A percentile compares a stretch with the other conserved stretches of the same genome.
Conservation (phyloP, 2,113 vertebrate genomes). For the Sapayoa aenigma region DNA sequence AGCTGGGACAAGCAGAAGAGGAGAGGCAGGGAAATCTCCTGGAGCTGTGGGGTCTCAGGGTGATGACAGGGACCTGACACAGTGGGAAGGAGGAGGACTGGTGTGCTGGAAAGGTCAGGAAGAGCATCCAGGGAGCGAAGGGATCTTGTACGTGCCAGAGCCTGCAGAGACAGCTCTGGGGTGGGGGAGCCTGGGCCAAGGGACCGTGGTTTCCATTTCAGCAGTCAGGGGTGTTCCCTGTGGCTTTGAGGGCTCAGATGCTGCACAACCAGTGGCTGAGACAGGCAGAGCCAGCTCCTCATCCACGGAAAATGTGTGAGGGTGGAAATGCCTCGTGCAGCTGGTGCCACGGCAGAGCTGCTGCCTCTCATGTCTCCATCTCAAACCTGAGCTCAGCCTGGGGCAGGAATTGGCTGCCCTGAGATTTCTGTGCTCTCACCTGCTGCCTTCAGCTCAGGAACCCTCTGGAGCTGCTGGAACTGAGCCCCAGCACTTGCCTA, state of each 20-base stretch:
- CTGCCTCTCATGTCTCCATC: background rate
- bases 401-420: background rate
- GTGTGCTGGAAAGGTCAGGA: background rate
- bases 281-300: background rate
- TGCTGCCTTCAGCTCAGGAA: background rate
- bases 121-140: background rate
- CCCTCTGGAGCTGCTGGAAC: background rate
- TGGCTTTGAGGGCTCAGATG: background rate
- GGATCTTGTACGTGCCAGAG: fast-evolving
- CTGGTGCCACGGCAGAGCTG: background rate
- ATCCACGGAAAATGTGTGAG: background rate
- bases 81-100: background rate
- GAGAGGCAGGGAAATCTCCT: background rate
- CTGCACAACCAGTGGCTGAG: background rate
- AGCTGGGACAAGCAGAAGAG: background rate
- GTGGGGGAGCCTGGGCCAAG: background rate
- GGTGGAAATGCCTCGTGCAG: background rate
- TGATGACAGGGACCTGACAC: background rate
- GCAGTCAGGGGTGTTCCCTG: background rate
- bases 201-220: fast-evolving
- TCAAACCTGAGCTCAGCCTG: background rate
- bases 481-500: background rate
- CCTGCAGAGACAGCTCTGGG: background rate
- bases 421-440: background rate
- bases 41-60: background rate